These are phyloP conservation scores for Zoanthus sociatus DNA, from an alignment of 92 coral and sea anemone genomes.

Conservation along the genomic window DNA sequence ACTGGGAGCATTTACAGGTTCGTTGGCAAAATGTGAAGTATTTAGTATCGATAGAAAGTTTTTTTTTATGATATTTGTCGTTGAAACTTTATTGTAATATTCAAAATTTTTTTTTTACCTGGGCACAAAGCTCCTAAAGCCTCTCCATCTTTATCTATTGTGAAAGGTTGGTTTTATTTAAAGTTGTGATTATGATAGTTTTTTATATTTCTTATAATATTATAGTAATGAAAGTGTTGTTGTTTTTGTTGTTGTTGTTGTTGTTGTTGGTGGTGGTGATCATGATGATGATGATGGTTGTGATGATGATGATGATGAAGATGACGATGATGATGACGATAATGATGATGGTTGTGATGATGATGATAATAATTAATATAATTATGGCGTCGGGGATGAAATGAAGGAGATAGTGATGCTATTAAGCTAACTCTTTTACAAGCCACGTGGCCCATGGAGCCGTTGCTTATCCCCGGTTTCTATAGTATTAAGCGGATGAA, in stretches of 20 bases:
- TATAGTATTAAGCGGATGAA: no score
- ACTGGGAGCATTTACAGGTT: conserved; percentile 99
- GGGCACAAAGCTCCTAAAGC: no score
- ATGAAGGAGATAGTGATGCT: not conserved
- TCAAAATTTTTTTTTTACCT: no score
- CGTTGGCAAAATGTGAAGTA: not conserved
- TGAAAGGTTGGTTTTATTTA: not conserved
- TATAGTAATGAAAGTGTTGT: not conserved
- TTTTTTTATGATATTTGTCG: no score
- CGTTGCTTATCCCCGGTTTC: no score
- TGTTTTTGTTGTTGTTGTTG: not conserved
- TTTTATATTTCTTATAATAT: no score
- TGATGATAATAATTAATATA: not conserved
- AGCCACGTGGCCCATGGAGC: no score
- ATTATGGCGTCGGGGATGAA: not conserved
- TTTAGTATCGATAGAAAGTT: no score
- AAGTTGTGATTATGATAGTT: not conserved
- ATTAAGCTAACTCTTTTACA: no score
- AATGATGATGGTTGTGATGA: not conserved
- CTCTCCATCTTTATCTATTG: no score
- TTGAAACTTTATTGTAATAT: no score
- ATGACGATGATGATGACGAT: not conserved
- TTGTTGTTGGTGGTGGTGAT: not conserved
- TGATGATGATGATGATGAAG: not conserved
- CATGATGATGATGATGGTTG: not conserved